Conservation (phyloP, 2,797 vertebrate species). For the Esox masquinongy region DNA sequence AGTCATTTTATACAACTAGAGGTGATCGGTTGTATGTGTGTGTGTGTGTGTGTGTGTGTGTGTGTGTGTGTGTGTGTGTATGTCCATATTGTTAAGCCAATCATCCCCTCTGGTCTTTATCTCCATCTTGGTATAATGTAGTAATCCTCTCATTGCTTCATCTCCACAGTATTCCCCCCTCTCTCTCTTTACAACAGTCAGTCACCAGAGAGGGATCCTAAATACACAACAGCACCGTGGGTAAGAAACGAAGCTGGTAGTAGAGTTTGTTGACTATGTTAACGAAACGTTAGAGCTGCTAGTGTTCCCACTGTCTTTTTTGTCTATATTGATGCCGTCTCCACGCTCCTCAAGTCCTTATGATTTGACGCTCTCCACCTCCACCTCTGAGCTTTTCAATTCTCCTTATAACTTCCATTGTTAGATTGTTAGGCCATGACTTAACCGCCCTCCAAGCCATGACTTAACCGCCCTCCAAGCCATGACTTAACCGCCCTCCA, state of each 20-base stretch:
- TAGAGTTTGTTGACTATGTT: not conserved
- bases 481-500: not conserved
- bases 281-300: not conserved
- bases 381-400: not conserved
- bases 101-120: conserved; percentile 26
- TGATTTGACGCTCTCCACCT: not conserved
- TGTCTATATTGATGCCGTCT: not conserved
- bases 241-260: not conserved
- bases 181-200: not conserved
- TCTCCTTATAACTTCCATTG: not conserved
- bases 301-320: not conserved
- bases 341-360: not conserved
- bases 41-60: not conserved
- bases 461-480: too few relatives aligned
- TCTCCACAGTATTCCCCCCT: too few relatives aligned
- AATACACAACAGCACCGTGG: not conserved
- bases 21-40: not conserved
- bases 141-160: conserved; percentile 48
- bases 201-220: not conserved
- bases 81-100: conserved; percentile 20
- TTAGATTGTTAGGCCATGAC: not conserved
- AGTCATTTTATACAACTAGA: not conserved
- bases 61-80: conserved; percentile 28
- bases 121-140: conserved; percentile 42
- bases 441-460: not conserved